phyloP scores from a whole-genome alignment of 1,140 invertebrate genomes.

The Holotrichia oblita region DNA sequence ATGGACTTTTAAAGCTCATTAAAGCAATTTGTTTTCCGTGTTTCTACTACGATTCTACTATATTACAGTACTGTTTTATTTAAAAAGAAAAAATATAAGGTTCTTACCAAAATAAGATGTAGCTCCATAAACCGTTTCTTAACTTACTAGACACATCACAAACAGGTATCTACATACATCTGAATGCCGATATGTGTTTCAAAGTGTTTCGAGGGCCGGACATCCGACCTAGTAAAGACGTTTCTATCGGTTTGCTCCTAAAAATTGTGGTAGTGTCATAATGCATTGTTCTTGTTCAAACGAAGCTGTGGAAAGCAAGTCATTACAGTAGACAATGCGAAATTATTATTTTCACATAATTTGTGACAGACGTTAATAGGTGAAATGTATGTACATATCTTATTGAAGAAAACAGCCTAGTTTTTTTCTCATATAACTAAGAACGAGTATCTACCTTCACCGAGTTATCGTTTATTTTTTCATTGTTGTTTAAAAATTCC shows the following conservation, averaged over 20 bases:
- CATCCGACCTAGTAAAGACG: conserved; percentile 34
- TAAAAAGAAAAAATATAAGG: too few species aligned
- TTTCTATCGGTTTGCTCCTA: background rate
- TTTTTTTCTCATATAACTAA: too few species aligned
- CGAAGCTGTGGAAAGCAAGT: background rate
- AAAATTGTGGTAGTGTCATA: background rate
- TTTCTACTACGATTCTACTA: too few species aligned
- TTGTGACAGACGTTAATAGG: background rate
- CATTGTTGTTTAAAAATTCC: too few species aligned
- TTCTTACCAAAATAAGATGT: too few species aligned
- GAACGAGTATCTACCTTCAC: too few species aligned
- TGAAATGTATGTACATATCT: background rate
- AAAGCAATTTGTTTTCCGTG: too few species aligned
- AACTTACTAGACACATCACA: background rate
- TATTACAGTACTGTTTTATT: too few species aligned
- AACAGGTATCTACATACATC: background rate
- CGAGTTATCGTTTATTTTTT: too few species aligned
- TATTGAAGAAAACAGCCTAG: too few species aligned
- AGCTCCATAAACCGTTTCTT: too few species aligned
- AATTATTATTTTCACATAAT: background rate
- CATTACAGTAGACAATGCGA: background rate
- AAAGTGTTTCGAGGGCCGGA: conserved; percentile 19
- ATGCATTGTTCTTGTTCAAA: background rate
- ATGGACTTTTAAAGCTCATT: too few species aligned
- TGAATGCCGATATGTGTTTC: background rate